phyloP scores from a whole-genome alignment of 2,113 vertebrate genomes.

The Hemiscyllium ocellatum region DNA sequence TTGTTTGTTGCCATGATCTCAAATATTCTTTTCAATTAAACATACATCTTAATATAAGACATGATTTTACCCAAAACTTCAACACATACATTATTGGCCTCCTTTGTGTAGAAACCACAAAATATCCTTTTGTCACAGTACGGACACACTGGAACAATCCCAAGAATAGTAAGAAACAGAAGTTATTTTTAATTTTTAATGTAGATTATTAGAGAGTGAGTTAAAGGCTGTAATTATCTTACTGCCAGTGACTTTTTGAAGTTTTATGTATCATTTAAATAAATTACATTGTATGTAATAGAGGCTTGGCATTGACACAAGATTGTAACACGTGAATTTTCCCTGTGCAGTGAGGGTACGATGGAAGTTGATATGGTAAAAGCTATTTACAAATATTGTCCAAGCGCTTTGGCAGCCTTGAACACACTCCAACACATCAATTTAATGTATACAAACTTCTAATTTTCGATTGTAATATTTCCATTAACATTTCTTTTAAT shows the following conservation, averaged over 20 bases:
- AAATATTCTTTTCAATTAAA: neutral
- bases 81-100: neutral
- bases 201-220: neutral
- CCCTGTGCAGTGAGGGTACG: neutral
- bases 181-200: neutral
- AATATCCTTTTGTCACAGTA: neutral
- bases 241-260: neutral
- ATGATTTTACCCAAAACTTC: neutral
- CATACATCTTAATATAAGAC: neutral
- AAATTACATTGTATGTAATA: neutral
- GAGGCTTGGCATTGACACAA: neutral
- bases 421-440: neutral
- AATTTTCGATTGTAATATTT: neutral
- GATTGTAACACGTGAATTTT: neutral
- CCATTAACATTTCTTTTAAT: neutral
- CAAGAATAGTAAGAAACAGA: constrained; percentile 13
- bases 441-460: neutral
- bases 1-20: neutral
- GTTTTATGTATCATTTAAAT: neutral
- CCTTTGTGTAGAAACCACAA: constrained; percentile 30
- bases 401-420: neutral
- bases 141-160: neutral
- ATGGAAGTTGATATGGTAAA: neutral
- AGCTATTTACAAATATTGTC: neutral
- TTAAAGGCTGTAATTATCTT: constrained; percentile 4